Evolutionary conservation across 92 coral and sea anemone species (phyloP).

Genomic region (Epizoanthus stellaris): DNA sequence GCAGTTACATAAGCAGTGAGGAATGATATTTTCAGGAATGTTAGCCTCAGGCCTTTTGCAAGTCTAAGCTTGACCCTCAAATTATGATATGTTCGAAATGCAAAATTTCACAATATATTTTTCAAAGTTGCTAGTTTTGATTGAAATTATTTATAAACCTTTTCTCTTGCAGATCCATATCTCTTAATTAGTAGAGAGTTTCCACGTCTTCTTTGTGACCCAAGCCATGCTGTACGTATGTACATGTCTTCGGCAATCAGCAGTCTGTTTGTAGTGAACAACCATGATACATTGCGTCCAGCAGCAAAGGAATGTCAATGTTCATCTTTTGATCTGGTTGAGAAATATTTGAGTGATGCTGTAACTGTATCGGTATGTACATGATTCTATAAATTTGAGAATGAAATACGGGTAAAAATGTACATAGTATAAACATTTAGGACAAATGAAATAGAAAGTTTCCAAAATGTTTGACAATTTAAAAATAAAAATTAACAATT

Average conservation of each 20-base stretch:
- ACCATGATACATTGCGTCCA: constrained; percentile 56
- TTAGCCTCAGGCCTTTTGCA: neutral
- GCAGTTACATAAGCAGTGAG: neutral
- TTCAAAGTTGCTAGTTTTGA: neutral
- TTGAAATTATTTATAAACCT: neutral
- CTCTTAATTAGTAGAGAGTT: constrained; percentile 67
- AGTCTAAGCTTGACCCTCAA: neutral
- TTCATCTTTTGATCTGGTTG: constrained; percentile 75
- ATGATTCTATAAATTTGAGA: neutral
- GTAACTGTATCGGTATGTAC: constrained; percentile 63
- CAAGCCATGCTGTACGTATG: constrained; percentile 89
- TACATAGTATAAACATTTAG: neutral
- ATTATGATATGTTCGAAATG: neutral
- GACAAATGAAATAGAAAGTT: too few species aligned
- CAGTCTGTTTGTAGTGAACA: constrained; percentile 72
- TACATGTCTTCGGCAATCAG: constrained; percentile 83
- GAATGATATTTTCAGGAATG: neutral
- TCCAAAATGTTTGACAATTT: too few species aligned
- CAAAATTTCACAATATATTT: neutral
- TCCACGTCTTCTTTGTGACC: constrained; percentile 80
- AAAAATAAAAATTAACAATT: too few species aligned
- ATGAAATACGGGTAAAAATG: too few species aligned
- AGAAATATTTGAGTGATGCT: constrained; percentile 70
- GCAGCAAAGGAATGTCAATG: constrained; percentile 77
- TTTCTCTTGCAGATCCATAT: constrained; percentile 37